phyloP scores from a whole-genome alignment of 92 coral and sea anemone genomes.

The Paragorgia papillata region DNA sequence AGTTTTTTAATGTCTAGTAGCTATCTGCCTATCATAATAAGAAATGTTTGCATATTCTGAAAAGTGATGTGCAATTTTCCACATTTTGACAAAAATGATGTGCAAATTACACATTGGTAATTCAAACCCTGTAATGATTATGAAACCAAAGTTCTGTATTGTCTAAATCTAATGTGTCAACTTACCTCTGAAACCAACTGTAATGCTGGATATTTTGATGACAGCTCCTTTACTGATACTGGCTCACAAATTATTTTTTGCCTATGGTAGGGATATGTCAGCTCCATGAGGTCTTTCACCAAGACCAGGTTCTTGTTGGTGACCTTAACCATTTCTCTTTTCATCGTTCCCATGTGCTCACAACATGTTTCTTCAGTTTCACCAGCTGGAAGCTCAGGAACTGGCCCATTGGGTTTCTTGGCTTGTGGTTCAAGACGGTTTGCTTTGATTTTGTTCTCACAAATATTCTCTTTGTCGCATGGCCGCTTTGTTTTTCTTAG shows the following conservation, averaged over 20 bases:
- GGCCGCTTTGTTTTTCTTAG: no score
- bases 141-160: no score
- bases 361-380: constrained; percentile 61
- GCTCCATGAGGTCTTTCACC: constrained; percentile 51
- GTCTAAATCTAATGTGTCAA: neutral
- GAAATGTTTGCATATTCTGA: no score
- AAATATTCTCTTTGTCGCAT: no score
- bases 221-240: constrained; percentile 10
- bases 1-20: no score
- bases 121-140: no score
- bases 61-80: no score
- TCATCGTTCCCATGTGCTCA: constrained; percentile 52
- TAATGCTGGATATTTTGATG: constrained; percentile 48
- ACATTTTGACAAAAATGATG: no score
- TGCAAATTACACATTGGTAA: no score
- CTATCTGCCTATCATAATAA: no score
- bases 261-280: constrained; percentile 51
- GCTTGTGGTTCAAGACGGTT: neutral
- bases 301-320: constrained; percentile 52
- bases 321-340: constrained; percentile 52
- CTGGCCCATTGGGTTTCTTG: neutral
- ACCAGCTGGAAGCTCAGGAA: constrained; percentile 51
- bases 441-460: no score
- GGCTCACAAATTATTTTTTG: constrained; percentile 14
- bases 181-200: constrained; percentile 45